A percentile compares a stretch with the other conserved stretches of the same genome.
Conservation (phyloP, 2,797 vertebrate genomes). For the Dendrocincla tyrannina region DNA sequence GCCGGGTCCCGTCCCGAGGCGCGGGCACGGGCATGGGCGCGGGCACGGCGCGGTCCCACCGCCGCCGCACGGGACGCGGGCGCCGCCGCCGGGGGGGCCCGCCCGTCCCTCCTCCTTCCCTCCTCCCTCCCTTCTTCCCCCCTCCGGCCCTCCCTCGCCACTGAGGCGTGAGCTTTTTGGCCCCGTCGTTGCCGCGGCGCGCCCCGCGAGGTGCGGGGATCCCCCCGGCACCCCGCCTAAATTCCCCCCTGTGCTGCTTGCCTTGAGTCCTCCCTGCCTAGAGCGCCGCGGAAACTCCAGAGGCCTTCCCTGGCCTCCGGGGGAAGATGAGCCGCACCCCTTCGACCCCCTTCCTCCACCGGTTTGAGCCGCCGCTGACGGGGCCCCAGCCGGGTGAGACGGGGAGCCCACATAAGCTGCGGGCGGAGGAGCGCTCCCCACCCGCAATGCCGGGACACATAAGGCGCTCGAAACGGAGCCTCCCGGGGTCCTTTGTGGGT, state of each 20-base stretch:
- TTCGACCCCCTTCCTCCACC: background rate
- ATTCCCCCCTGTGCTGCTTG: background rate
- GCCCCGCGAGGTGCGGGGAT: conserved; percentile 15
- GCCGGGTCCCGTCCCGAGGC: background rate
- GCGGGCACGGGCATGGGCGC: background rate
- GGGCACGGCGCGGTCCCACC: background rate
- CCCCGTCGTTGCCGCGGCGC: conserved; percentile 68
- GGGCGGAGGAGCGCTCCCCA: background rate
- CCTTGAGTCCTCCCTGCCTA: background rate
- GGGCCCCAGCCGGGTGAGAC: background rate
- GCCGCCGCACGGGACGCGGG: background rate
- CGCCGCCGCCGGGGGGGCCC: background rate
- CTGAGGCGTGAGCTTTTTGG: conserved; percentile 40
- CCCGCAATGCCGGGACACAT: background rate
- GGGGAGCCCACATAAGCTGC: background rate
- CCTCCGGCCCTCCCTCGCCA: conserved; percentile 23
- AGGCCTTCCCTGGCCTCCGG: background rate
- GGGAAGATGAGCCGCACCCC: background rate
- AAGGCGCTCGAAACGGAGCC: background rate
- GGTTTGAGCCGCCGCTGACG: background rate
- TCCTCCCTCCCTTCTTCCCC: background rate
- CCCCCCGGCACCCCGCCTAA: background rate
- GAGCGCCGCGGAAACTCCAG: background rate
- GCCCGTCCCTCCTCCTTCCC: background rate
- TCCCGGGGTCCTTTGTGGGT: background rate